Evolutionary conservation across 2,113 vertebrate species (phyloP).

Genomic region (Silurus asotus): DNA sequence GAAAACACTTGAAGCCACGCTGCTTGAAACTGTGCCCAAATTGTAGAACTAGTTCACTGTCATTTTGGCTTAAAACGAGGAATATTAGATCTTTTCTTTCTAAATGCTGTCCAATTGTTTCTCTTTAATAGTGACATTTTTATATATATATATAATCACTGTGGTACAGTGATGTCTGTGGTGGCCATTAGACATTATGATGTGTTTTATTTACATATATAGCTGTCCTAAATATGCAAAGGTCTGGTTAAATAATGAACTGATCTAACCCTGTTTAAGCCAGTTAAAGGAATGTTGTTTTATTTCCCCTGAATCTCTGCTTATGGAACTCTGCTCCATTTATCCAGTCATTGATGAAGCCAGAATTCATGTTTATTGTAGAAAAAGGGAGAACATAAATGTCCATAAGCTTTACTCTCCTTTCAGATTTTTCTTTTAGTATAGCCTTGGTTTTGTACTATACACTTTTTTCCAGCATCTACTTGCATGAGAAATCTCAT

Average conservation of each 20-base stretch:
- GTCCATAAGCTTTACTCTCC: not conserved
- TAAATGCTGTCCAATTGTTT: not conserved
- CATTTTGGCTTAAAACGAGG: not conserved
- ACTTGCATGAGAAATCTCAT: constrained; percentile 18
- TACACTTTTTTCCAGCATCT: not conserved
- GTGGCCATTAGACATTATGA: not conserved
- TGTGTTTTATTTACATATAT: not conserved
- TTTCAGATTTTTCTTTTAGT: constrained; percentile 27
- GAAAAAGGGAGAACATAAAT: not conserved
- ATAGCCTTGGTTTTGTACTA: constrained; percentile 7
- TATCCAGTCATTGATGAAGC: not conserved
- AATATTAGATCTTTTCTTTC: not conserved
- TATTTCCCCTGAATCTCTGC: not conserved
- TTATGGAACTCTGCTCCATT: constrained; percentile 10
- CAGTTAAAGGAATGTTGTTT: not conserved
- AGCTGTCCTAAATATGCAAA: not conserved
- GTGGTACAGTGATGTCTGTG: not conserved
- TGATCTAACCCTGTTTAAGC: constrained; percentile 16
- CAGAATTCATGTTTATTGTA: not conserved
- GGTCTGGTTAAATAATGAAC: constrained; percentile 6
- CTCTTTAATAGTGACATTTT: not conserved
- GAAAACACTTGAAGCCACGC: not conserved
- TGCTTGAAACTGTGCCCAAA: not conserved
- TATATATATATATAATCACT: not conserved
- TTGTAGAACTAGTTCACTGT: not conserved